Percentiles rank a stretch among this genome's conserved stretches.
These are phyloP conservation scores for Arenaria interpres DNA, from an alignment of 2,113 vertebrate species.

Conservation along the genomic window DNA sequence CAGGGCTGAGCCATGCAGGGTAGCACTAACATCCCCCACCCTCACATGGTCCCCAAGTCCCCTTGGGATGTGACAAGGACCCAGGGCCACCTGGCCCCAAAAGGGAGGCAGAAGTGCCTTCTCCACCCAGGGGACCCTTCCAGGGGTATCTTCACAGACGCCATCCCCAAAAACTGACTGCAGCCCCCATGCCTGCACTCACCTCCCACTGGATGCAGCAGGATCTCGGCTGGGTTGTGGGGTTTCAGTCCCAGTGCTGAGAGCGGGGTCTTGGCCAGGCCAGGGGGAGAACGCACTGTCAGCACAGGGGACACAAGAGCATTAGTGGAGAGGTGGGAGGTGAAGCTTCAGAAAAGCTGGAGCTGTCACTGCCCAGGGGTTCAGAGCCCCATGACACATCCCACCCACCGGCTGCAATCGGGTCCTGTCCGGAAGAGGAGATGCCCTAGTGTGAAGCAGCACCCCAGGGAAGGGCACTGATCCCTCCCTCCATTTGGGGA, in stretches of 20 bases:
- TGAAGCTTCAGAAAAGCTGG: neutral
- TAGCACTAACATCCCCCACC: neutral
- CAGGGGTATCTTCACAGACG: accelerated
- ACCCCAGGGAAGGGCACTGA: accelerated
- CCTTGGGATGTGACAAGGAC: neutral
- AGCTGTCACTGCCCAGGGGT: neutral
- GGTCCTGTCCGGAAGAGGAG: neutral
- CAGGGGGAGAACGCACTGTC: conserved; percentile 92
- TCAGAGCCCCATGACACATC: neutral
- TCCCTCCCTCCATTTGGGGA: neutral
- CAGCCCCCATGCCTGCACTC: neutral
- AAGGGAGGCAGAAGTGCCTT: neutral
- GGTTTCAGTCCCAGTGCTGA: conserved; percentile 95
- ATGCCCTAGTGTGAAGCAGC: neutral
- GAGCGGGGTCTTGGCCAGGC: conserved; percentile 93
- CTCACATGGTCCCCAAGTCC: neutral
- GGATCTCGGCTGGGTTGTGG: conserved; percentile 92
- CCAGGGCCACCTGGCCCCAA: neutral
- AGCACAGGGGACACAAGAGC: neutral
- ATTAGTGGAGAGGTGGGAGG: neutral
- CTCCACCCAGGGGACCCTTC: neutral
- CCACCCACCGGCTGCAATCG: neutral
- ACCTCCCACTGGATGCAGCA: conserved; percentile 93
- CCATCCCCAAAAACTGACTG: accelerated
- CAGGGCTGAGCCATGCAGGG: neutral